Conservation (phyloP, 2,888 invertebrate species). For the Rhagonycha fulva region DNA sequence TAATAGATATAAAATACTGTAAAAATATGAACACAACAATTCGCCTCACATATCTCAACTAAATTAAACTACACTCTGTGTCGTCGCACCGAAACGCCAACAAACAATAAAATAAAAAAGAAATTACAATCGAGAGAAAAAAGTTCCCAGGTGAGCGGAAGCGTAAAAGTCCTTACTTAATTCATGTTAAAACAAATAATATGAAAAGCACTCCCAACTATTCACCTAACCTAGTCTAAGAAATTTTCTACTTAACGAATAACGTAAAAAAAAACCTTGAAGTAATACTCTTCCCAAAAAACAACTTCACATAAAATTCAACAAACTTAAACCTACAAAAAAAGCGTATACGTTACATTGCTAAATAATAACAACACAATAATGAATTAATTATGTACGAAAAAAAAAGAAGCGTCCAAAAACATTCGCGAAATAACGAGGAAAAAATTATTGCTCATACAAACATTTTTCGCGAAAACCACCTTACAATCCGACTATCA, state of each 20-base stretch:
- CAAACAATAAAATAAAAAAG: not conserved
- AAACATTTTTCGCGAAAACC: not conserved
- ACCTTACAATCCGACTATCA: conserved; percentile 27
- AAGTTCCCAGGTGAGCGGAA: not conserved
- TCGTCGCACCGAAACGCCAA: not conserved
- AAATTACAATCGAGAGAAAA: conserved; percentile 4
- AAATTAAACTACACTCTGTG: conserved; percentile 6
- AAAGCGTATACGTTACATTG: conserved; percentile 27
- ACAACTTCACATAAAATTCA: not conserved
- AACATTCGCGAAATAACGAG: not conserved
- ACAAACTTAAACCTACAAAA: conserved; percentile 1
- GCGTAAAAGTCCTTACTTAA: not conserved
- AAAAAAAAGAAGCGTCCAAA: not conserved
- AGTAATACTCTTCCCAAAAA: not conserved
- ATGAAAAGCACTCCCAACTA: not conserved
- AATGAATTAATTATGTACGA: not conserved
- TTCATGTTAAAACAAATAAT: not conserved
- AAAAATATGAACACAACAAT: conserved; percentile 58
- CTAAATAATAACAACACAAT: conserved; percentile 12
- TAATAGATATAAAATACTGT: conserved; percentile 56
- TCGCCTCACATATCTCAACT: conserved; percentile 46
- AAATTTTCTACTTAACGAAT: not conserved
- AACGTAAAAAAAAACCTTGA: not conserved
- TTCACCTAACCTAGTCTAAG: not conserved
- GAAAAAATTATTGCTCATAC: not conserved